These are phyloP conservation scores for Theristus sp. DNA, from an alignment of 2,888 invertebrate genomes.

Conservation along the genomic window DNA sequence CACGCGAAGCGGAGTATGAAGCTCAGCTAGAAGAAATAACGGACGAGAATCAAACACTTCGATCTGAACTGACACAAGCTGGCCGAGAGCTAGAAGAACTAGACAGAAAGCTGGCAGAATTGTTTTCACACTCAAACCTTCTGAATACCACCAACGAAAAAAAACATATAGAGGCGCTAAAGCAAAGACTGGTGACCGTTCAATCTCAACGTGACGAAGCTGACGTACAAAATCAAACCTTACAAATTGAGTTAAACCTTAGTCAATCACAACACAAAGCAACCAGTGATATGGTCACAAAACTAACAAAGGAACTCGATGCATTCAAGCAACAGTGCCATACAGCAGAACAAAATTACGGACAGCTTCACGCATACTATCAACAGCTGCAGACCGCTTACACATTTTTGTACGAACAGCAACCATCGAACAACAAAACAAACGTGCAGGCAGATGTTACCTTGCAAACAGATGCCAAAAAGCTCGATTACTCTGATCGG, in stretches of 20 bases:
- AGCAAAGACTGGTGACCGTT: not conserved
- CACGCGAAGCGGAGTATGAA: not conserved
- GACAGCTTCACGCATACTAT: not conserved
- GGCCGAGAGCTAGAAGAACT: not conserved
- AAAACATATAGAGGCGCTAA: not conserved
- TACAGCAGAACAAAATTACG: not conserved
- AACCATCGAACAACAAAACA: not conserved
- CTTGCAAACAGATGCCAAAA: not conserved
- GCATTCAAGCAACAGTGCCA: not conserved
- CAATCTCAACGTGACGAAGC: too few relatives aligned
- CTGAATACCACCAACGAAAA: not conserved
- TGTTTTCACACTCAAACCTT: too few relatives aligned
- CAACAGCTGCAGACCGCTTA: not conserved
- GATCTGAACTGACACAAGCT: too few relatives aligned
- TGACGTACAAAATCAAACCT: too few relatives aligned
- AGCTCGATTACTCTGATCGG: too few relatives aligned
- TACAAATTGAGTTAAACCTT: too few relatives aligned
- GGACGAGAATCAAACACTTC: too few relatives aligned
- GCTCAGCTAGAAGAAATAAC: too few relatives aligned
- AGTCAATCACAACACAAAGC: too few relatives aligned
- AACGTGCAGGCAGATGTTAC: not conserved
- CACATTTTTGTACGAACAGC: not conserved
- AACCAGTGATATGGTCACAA: too few relatives aligned
- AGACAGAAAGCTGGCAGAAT: not conserved
- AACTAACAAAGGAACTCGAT: too few relatives aligned